Evolutionary conservation across 53 echinoderm and acorn worm genomes (phyloP), one percentile per base, ranked within the genome.

Genomic region (Holothuria scabra): DNA sequence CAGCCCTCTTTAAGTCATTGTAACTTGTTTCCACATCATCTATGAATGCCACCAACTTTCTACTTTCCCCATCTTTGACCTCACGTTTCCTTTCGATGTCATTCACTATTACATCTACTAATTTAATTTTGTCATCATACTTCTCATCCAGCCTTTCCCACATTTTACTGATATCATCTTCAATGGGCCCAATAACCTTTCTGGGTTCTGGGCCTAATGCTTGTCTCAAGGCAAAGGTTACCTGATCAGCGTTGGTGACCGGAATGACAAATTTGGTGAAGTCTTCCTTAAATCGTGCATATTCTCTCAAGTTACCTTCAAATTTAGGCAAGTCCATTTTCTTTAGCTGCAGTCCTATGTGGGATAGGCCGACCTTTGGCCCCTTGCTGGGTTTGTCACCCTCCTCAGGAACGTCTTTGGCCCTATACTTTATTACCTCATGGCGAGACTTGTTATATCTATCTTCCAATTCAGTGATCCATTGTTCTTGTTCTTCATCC

Each of bases 61-160:
- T 80, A 34, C 83, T 82, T 25, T 81, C 87, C 65, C 87, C 83
- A 56, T 87, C 83, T 52, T 32, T 71, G 1, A 87, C 59, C 46
- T 63, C 48, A 20, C 18, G 49, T 8, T 65, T 67, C 26, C 41
- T 87, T 41, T 83, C 87, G 14, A 87, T 52, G 19, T 78, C 59
- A 18, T 57, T 19, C 44, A 87, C 81, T 24, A 81, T 71, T 0
- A 67, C 34, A 29, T 87, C 87, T 5, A 78, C 87, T 46, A 87
- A 19, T 26, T 67, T 87, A 6, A 81, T 58, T 67, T 41, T 62
- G 20, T 80, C 81, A 4, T 80, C 81, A 81, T 87, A 81, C 13
- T 29, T 34, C 55, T 87, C 87, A 80, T 87, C 87, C 41, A 74
- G 28, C 25, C 84, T 68, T 68, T 69, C 57, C 84, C 84, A 84